Evolutionary conservation across 2,113 vertebrate genomes (phyloP).

Genomic region (Camelus bactrianus): DNA sequence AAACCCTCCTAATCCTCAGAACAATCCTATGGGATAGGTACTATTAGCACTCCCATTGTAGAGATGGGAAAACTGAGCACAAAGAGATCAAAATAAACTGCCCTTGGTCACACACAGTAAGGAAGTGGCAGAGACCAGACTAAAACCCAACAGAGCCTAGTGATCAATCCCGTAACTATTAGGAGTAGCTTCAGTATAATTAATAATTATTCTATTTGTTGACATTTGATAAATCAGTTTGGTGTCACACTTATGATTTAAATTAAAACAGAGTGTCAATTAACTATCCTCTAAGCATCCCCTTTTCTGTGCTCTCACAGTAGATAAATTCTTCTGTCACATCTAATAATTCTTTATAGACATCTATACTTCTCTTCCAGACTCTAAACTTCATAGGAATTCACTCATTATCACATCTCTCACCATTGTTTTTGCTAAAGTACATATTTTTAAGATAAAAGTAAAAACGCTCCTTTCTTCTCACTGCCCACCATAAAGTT

Average conservation of each 20-base stretch:
- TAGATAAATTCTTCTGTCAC: neutral
- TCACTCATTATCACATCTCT: neutral
- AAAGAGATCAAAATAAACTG: neutral
- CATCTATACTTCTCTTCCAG: neutral
- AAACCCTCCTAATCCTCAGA: neutral
- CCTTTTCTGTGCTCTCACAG: neutral
- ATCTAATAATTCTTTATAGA: neutral
- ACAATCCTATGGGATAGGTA: rapidly evolving
- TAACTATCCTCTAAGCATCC: too few species aligned
- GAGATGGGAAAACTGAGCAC: neutral
- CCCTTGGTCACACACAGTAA: too few species aligned
- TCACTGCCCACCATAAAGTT: neutral
- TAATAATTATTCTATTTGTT: neutral
- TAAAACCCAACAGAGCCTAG: neutral
- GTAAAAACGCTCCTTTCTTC: neutral
- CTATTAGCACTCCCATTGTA: neutral
- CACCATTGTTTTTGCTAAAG: neutral
- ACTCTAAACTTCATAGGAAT: neutral
- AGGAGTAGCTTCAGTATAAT: neutral
- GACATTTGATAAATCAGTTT: neutral
- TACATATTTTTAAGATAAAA: neutral
- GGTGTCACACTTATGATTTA: neutral
- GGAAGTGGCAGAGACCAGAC: neutral
- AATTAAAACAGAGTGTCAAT: neutral
- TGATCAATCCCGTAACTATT: rapidly evolving